A percentile compares a stretch with the other conserved stretches of the same genome.
Conservation (phyloP, 1,140 invertebrate species). For the Trissolcus basalis region DNA sequence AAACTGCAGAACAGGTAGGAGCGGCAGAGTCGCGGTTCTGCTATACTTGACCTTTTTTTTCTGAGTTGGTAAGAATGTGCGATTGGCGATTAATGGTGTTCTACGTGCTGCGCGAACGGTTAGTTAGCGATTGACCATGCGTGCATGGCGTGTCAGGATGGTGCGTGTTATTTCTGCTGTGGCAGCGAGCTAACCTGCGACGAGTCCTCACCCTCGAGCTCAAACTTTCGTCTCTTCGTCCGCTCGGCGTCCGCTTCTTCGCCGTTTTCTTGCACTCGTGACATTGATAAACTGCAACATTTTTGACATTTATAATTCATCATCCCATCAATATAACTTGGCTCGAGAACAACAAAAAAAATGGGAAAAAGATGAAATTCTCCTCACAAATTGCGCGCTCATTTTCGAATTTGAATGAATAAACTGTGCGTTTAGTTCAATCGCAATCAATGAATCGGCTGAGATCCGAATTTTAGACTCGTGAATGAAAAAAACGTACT, state of each 20-base stretch:
- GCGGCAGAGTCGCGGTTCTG: slow-evolving; percentile 57
- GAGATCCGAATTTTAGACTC: not conserved
- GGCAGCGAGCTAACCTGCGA: slow-evolving; percentile 77
- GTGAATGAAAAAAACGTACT: slow-evolving; percentile 73
- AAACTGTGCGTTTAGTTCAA: no score
- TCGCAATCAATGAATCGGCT: no score
- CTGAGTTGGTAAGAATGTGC: slow-evolving; percentile 54
- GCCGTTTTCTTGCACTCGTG: slow-evolving; percentile 71
- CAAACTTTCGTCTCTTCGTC: slow-evolving; percentile 70
- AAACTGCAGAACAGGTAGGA: slow-evolving; percentile 49
- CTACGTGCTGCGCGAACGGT: slow-evolving; percentile 62
- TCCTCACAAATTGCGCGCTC: no score
- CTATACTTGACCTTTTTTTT: slow-evolving; percentile 74
- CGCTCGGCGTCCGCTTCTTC: slow-evolving; percentile 74
- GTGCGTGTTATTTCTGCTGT: slow-evolving; percentile 64
- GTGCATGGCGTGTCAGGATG: slow-evolving; percentile 58
- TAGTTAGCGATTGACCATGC: slow-evolving; percentile 72
- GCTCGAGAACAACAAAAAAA: no score
- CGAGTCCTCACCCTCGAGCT: slow-evolving; percentile 75
- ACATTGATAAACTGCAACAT: slow-evolving; percentile 69
- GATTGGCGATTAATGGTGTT: slow-evolving; percentile 60
- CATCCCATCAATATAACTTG: not conserved
- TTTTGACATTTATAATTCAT: slow-evolving; percentile 13
- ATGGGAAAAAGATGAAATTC: no score
- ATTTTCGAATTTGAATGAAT: no score